Base-by-base conservation (phyloP, 1,140 invertebrate species). In the Lepidotrigona ventralis region DNA sequence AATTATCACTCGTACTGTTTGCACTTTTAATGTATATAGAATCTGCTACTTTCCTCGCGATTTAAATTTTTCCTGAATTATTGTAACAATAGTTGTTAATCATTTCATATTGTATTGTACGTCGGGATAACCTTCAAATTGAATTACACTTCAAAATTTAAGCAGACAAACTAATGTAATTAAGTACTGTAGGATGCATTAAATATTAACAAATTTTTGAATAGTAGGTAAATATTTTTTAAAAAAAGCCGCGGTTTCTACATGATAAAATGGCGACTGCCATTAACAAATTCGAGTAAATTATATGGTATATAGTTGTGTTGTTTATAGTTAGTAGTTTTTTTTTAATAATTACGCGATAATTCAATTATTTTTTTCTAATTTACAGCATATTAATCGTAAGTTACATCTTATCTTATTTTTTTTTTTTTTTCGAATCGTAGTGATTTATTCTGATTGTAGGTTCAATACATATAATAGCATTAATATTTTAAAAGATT, bases 231-330 rank as follows among this genome's bases (percentile, higher is more conserved):
- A 70, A 23, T n/a, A 70, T 70, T 69, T 68, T 0, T 68, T 0
- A 17, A 33, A 63, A 70, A 63, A 21, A n/a, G 1, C 56, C 54
- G 39, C 69, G 19, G 29, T 29, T 51, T 29, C 14, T 51, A n/a
- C 72, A 70, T 70, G 11, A 17, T 54, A 71, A 71, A 21, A 80
- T 80, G 69, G 68, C 51, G 39, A 21, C 56, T 29, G 1, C 21
- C 6, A 56, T 72, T 29, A 72, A 51, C 26, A 53, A 79, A 63
- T 80, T 63, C 39, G 21, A 63, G 68, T 72, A 63, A 80, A 60
- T 72, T 72, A 72, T 71, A 51, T 46, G 14, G 33, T 33, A 80
- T 2, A 63, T 72, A 60, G 51, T 2, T 60, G 39, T 60, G 58
- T 6, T 60, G 39, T 60, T 56, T 58, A 11, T 60, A 58, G 26